Evolutionary conservation across 2,113 vertebrate species (phyloP).

Genomic region (Pedetes capensis): DNA sequence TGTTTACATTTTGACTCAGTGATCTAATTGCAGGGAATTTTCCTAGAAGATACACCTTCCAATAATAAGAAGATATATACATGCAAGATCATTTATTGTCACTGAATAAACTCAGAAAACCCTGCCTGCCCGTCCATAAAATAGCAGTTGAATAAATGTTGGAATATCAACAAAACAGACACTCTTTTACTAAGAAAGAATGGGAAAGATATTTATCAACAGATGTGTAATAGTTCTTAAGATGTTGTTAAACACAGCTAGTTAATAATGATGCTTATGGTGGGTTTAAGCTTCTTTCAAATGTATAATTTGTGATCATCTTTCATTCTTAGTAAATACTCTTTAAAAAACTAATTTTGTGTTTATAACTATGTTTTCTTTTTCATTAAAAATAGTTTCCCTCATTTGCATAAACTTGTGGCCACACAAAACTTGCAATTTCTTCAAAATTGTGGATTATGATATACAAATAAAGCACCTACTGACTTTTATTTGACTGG

Average conservation of each 20-base stretch:
- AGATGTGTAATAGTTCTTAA: not conserved
- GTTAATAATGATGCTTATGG: not conserved
- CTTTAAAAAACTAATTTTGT: not conserved
- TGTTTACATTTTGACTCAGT: not conserved
- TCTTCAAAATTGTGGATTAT: not conserved
- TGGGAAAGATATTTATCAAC: not conserved
- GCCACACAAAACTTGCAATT: not conserved
- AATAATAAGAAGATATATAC: not conserved
- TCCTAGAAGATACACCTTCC: not conserved
- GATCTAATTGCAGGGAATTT: not conserved
- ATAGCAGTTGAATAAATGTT: not conserved
- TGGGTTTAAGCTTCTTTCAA: not conserved
- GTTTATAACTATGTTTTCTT: not conserved
- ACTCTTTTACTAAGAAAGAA: not conserved
- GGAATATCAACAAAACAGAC: not conserved
- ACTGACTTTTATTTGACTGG: not conserved
- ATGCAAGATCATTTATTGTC: not conserved
- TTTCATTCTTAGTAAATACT: not conserved
- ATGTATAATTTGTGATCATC: not conserved
- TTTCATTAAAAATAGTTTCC: not conserved
- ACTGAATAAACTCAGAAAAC: not conserved
- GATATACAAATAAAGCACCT: not conserved
- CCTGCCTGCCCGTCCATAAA: not conserved
- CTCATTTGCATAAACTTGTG: not conserved
- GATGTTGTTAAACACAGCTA: not conserved